Base-by-base conservation (phyloP, 2,113 vertebrate genomes). In the Nerophis ophidion region DNA sequence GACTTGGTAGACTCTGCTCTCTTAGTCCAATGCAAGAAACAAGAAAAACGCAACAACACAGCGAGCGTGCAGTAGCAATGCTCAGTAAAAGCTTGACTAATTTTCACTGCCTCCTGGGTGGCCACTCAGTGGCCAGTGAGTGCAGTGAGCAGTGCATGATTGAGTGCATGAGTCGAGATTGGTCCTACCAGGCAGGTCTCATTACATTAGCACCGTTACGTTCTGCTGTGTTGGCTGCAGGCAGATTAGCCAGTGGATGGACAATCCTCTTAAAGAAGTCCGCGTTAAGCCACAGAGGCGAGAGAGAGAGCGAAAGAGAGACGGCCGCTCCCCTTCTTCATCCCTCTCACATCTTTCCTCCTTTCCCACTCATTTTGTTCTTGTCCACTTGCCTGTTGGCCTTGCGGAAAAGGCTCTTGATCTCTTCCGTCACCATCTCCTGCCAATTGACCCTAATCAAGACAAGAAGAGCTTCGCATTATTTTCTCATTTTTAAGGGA, bases 391-490 rank as follows among this genome's bases (percentile, higher is more conserved):
- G 70, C 53, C 85, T 88, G 61, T 84, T 89, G 46, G 89, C 90
- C 75, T 81, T 86, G 33, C 77, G 90, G 82, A 98, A 92, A 65
- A 89, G 86, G n/a, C 48, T 57, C 80, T 89, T 94, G 74, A 97
- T 90, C 88, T 96, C 94, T 55, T 90, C 89, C 12, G 90, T 92
- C 80, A 94, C 84, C 60, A 83, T 74, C 8, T 90, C 87, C 71
- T 93, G 88, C 94, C 93, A 96, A 65, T 90, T 89, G 52, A 88
- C 87, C 63, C 95, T 97, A 70, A 16, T 56, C 75, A 58, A 70
- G 0, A 12, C 16, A 75, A 34, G 0, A 3, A 14, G 6, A 15
- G 59, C 56, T 77, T 70, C 60, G 8, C n/a, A 46, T 59, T 8
- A 4, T 17, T 9, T 49, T 1, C 7, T 48, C 15, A 1, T 11